Evolutionary conservation across 2,797 vertebrate genomes (phyloP).

Genomic region (Anguilla pacifica): DNA sequence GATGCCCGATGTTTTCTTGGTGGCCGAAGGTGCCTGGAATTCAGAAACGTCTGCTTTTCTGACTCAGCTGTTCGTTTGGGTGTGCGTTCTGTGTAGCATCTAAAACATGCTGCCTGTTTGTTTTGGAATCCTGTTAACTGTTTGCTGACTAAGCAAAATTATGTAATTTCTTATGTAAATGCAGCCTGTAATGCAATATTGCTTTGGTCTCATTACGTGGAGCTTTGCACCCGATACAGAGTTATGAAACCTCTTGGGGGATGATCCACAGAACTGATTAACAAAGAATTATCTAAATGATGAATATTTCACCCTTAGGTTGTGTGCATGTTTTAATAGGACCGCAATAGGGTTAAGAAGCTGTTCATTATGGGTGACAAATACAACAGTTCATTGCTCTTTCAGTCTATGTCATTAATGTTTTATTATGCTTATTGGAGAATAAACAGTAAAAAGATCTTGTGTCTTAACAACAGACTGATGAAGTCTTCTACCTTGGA

Average conservation of each 20-base stretch:
- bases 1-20: not conserved
- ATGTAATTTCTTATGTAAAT: slow-evolving; percentile 46
- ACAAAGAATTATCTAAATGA: too few species aligned
- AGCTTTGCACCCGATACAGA: slow-evolving; percentile 32
- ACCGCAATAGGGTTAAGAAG: too few species aligned
- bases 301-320: too few species aligned
- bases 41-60: not conserved
- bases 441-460: too few species aligned
- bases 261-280: too few species aligned
- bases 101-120: not conserved
- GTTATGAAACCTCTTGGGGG: slow-evolving; percentile 34
- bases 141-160: slow-evolving; percentile 27
- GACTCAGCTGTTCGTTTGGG: not conserved
- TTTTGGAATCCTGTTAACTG: slow-evolving; percentile 1
- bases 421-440: too few species aligned
- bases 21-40: not conserved
- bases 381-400: too few species aligned
- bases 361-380: too few species aligned
- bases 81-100: not conserved
- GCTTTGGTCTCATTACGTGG: slow-evolving; percentile 41
- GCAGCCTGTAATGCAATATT: slow-evolving; percentile 19
- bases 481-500: too few species aligned
- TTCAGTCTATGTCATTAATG: too few species aligned
- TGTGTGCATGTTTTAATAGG: too few species aligned
- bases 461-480: too few species aligned